Conservation (phyloP, 2,888 invertebrate species). For the Lepidocyrtoides sp. region DNA sequence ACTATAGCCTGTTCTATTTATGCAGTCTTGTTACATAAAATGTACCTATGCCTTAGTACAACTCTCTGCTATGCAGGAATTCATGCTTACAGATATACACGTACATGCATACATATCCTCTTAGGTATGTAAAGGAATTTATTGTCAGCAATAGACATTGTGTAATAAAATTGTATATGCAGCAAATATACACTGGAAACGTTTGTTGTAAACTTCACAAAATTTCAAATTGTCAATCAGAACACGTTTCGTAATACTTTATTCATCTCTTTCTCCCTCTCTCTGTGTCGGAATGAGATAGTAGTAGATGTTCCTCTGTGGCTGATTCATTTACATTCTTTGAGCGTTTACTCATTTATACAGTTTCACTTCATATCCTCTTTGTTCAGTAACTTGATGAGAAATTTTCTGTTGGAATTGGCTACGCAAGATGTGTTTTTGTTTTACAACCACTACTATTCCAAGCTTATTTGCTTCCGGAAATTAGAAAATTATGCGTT, state of each 20-base stretch:
- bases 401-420: conserved; percentile 36
- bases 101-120: not conserved
- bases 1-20: no score
- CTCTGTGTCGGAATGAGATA: conserved; percentile 5
- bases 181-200: conserved; percentile 4
- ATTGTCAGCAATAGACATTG: not conserved
- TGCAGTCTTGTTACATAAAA: not conserved
- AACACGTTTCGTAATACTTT: conserved; percentile 62
- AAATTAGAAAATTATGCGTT: conserved; percentile 68
- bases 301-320: conserved; percentile 21
- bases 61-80: not conserved
- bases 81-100: not conserved
- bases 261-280: not conserved
- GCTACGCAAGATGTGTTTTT: not conserved
- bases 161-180: conserved; percentile 2
- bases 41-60: no score
- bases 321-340: conserved; percentile 55
- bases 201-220: conserved; percentile 2
- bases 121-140: no score
- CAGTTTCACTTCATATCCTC: conserved; percentile 42
- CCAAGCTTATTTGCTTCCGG: conserved; percentile 58
- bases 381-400: conserved; percentile 39
- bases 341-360: conserved; percentile 19
- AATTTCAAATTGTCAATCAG: conserved; percentile 72
- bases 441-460: not conserved